Evolutionary conservation across 2,888 invertebrate genomes (phyloP).

Genomic region (Drosophila silvestris): DNA sequence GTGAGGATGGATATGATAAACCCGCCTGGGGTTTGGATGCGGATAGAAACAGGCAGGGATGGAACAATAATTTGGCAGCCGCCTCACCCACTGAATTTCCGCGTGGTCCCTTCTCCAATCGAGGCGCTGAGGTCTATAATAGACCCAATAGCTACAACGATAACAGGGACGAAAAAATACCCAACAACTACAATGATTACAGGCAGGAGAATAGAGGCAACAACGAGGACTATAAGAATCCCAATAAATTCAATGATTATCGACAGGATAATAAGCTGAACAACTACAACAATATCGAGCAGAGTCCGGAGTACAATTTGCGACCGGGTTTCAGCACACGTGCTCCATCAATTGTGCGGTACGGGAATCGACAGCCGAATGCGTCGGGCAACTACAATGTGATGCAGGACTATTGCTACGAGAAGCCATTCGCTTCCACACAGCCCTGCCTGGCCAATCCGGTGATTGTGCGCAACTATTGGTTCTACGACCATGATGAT

Average conservation of each 20-base stretch:
- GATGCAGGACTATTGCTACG: conserved; percentile 72
- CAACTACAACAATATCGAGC: conserved; percentile 12
- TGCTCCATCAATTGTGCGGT: conserved; percentile 35
- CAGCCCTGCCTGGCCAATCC: conserved; percentile 62
- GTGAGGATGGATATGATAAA: conserved; percentile 27
- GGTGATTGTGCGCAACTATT: conserved; percentile 66
- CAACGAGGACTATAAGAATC: not conserved
- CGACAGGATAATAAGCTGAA: conserved; percentile 3
- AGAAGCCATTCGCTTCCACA: conserved; percentile 64
- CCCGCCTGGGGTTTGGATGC: conserved; percentile 11
- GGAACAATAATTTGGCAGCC: conserved; percentile 24
- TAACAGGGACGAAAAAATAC: not conserved
- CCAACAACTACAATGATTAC: not conserved
- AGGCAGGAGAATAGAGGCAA: conserved; percentile 6
- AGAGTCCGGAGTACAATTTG: not conserved
- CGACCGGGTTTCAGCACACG: conserved; percentile 33
- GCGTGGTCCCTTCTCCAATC: conserved; percentile 21
- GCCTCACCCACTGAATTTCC: not conserved
- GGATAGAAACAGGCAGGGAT: conserved; percentile 13
- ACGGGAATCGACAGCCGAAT: conserved; percentile 33
- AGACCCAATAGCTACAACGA: conserved; percentile 8
- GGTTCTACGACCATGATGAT: conserved; percentile 81
- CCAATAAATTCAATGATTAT: conserved; percentile 16
- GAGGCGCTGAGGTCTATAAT: not conserved
- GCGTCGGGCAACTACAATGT: conserved; percentile 50